Base-by-base conservation (phyloP, 2,113 vertebrate genomes). In the Oncorhynchus keta region DNA sequence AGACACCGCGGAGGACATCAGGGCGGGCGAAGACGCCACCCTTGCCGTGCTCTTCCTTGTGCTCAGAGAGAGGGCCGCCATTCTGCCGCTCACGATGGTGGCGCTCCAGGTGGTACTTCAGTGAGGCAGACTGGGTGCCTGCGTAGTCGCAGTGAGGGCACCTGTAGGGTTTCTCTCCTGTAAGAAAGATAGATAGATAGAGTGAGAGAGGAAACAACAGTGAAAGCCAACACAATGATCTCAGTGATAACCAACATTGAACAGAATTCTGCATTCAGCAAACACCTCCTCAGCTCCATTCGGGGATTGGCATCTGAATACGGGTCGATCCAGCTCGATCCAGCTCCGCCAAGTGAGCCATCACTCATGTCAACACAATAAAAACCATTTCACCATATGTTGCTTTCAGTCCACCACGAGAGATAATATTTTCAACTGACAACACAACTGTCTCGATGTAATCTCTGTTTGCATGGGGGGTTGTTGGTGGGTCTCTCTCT, bases 121-220 rank as follows among this genome's bases (percentile, higher is more conserved):
- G 91, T 79, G 97, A 99, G 0, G 98, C 97, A 73, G 98, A 99
- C 91, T 99, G 98, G 79, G 98, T 99, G 20, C 98, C 98, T 1
- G 98, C 98, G 12, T 99, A 99, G 91, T 99, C 98, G 78, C 98
- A 99, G 89, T 99, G 97, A 2, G 98, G 97, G 84, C 98, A 99
- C 80, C 98, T 97, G 90, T 99, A 99, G 83, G 98, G 98, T 83
- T 99, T 99, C 92, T 99, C 97, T 94, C 98, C 98, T 99, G 89
- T 8, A 79, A 77, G 67, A 48, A 62, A 57, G 70, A 81, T 26
- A 81, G 20, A 79, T 30, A 48, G 67, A 68, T 5, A 68, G 78
- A 87, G 67, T 75, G 73, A 85, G 51, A 61, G 57, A 57, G 70
- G 48, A 51, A 72, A 72, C 69, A 69, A 79, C 57, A 68, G 48